A percentile compares a stretch with the other conserved stretches of the same genome.
These are phyloP conservation scores for Pherbina coryleti DNA, from an alignment of 2,888 invertebrate species.

Conservation along the genomic window DNA sequence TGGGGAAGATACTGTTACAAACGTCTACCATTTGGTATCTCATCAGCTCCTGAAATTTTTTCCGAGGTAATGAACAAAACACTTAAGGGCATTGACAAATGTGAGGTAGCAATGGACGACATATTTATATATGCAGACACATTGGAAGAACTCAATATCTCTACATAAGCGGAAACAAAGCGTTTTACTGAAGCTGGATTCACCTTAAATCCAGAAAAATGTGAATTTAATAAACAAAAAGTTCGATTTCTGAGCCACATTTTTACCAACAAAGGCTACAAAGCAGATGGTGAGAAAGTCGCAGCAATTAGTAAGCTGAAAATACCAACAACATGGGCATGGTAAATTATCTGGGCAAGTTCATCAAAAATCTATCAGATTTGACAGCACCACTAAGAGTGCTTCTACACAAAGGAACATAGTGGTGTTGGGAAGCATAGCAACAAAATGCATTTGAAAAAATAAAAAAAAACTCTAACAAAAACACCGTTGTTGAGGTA, in stretches of 20 bases:
- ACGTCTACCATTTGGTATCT: slow-evolving; percentile 34
- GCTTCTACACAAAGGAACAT: slow-evolving; percentile 32
- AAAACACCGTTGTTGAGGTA: too few relatives aligned
- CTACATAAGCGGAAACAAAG: too few relatives aligned
- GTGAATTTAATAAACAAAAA: too few relatives aligned
- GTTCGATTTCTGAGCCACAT: too few relatives aligned
- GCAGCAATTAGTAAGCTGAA: too few relatives aligned
- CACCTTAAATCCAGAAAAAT: too few relatives aligned
- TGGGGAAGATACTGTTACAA: slow-evolving; percentile 40
- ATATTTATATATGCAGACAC: slow-evolving; percentile 22
- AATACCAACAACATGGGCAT: too few relatives aligned
- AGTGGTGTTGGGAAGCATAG: not conserved
- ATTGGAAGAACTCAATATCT: too few relatives aligned
- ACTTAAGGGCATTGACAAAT: slow-evolving; percentile 9
- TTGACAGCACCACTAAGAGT: slow-evolving; percentile 28
- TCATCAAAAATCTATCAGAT: slow-evolving; percentile 37
- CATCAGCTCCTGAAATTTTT: slow-evolving; percentile 50
- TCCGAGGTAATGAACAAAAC: not conserved
- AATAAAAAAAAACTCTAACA: too few relatives aligned
- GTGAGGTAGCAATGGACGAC: slow-evolving; percentile 32
- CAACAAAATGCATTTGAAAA: slow-evolving; percentile 3
- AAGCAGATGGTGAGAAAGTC: too few relatives aligned
- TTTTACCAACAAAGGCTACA: too few relatives aligned
- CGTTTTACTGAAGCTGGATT: too few relatives aligned
- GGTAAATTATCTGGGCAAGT: slow-evolving; percentile 32